These are phyloP conservation scores for Cydia strobilella DNA, from an alignment of 1,140 invertebrate genomes.

Conservation along the genomic window DNA sequence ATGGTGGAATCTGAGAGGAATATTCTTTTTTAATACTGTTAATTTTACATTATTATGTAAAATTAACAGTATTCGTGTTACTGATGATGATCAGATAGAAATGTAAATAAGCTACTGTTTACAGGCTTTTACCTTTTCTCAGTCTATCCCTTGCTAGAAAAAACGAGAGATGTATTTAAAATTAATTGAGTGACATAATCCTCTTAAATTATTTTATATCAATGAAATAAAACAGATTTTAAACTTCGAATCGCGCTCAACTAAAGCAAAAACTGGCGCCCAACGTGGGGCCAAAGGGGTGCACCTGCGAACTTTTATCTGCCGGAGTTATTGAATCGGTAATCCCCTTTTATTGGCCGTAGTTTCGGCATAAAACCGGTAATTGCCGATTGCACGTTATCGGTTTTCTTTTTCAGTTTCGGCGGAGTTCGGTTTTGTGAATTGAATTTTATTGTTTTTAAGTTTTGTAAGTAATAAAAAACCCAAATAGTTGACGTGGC, in stretches of 20 bases:
- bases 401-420: slow-evolving; percentile 27
- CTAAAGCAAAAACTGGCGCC: slow-evolving; percentile 16
- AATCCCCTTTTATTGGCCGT: slow-evolving; percentile 70
- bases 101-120: no score
- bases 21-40: neutral
- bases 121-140: no score
- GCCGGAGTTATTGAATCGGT: slow-evolving; percentile 71
- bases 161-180: no score
- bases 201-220: neutral
- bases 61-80: no score
- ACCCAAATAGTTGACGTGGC: no score
- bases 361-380: slow-evolving; percentile 30
- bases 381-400: slow-evolving; percentile 27
- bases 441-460: slow-evolving; percentile 18
- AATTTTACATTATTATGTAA: neutral
- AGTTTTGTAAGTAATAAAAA: neutral
- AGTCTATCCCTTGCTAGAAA: no score
- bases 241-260: neutral
- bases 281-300: slow-evolving; percentile 14
- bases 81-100: no score
- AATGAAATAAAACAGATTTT: slow-evolving; percentile 20
- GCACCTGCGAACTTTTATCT: slow-evolving; percentile 71
- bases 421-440: slow-evolving; percentile 3
- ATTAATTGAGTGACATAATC: neutral
- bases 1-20: neutral